Conservation (phyloP, 2,888 invertebrate genomes). For the Creontiades dilutus region DNA sequence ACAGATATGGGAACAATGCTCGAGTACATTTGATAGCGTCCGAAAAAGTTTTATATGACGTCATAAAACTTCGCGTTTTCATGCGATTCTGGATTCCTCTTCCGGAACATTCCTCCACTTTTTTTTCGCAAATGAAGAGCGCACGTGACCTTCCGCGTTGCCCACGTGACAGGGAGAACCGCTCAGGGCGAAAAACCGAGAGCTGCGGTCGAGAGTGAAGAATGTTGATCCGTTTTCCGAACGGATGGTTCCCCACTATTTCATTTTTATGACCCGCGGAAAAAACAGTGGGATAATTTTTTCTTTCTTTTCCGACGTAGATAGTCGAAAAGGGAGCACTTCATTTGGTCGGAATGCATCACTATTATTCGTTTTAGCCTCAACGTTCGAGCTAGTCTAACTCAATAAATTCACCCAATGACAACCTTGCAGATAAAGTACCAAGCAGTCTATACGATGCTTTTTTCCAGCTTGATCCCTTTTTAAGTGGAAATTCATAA, state of each 20-base stretch:
- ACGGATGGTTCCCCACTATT: neutral
- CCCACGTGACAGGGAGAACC: neutral
- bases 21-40: slow-evolving; percentile 4
- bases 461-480: too few relatives aligned
- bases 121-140: neutral
- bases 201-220: neutral
- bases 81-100: neutral
- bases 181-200: neutral
- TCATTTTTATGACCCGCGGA: neutral
- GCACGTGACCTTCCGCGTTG: neutral
- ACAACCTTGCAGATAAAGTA: too few relatives aligned
- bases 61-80: neutral
- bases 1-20: neutral
- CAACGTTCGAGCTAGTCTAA: too few relatives aligned
- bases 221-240: slow-evolving; percentile 13
- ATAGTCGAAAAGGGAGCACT: neutral
- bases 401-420: too few relatives aligned
- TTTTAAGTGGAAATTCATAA: too few relatives aligned
- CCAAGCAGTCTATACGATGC: too few relatives aligned
- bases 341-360: too few relatives aligned
- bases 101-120: neutral
- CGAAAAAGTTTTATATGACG: slow-evolving; percentile 28
- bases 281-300: neutral
- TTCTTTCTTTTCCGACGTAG: neutral
- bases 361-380: too few relatives aligned